Percentiles rank a stretch among this genome's conserved stretches.
phyloP scores from a whole-genome alignment of 2,888 invertebrate genomes.

The Drosophila dives region DNA sequence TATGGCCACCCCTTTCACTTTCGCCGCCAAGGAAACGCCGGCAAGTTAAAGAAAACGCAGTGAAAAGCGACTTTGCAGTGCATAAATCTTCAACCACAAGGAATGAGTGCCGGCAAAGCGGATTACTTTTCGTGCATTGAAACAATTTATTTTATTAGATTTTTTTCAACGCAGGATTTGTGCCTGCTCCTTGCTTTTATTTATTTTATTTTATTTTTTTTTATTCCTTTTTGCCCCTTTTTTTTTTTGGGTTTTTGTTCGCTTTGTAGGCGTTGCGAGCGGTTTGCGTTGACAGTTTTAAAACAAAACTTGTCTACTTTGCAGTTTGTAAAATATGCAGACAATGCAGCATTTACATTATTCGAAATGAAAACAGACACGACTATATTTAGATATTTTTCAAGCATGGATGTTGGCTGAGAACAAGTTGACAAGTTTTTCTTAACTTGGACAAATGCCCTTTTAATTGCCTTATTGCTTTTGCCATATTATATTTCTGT shows the following conservation, averaged over 20 bases:
- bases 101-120: conserved; percentile 70
- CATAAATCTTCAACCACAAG: conserved; percentile 78
- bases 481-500: too few species aligned
- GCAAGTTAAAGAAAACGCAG: conserved; percentile 31
- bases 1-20: conserved; percentile 78
- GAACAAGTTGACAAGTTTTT: conserved; percentile 27
- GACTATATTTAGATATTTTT: conserved; percentile 13
- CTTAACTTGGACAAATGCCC: conserved; percentile 27
- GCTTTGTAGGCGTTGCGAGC: conserved; percentile 60
- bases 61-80: conserved; percentile 72
- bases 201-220: conserved; percentile 22
- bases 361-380: conserved; percentile 35
- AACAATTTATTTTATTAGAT: conserved; percentile 78
- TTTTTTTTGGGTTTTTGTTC: conserved; percentile 6
- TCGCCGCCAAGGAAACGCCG: conserved; percentile 31
- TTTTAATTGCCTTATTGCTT: conserved; percentile 64
- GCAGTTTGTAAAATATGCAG: conserved; percentile 76
- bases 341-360: conserved; percentile 59
- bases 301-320: conserved; percentile 78
- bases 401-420: conserved; percentile 2
- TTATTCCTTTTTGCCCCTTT: conserved; percentile 7
- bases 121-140: conserved; percentile 77
- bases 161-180: conserved; percentile 40
- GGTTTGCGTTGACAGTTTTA: conserved; percentile 75
- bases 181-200: conserved; percentile 20